Base-by-base conservation (phyloP, 2,888 invertebrate species). In the Lasioglossum marginatum region DNA sequence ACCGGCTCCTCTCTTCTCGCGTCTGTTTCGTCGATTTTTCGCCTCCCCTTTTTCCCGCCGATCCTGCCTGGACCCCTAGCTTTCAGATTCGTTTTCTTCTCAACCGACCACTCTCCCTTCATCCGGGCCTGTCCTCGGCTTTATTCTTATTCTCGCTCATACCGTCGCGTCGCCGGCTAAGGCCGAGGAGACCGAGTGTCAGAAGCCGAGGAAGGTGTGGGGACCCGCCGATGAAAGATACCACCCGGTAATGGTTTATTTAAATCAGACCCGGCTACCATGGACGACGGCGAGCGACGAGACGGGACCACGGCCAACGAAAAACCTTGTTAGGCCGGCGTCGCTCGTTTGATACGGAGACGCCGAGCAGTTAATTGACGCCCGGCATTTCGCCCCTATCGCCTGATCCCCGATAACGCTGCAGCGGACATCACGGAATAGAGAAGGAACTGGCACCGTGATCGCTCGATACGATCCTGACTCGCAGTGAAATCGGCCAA, bases 211-310 rank as follows among this genome's bases (percentile, higher is more conserved):
- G 87, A 88, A 93, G 92, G 92, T 92, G 92, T 91, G 92, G 92
- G 66, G 66, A 90, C 86, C 84, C 76, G 81, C 82, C 91, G 92
- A 93, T 92, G 92, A 87, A 87, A 92, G 92, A 92, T 92, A 93
- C 91, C 93, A 91, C 91, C 92, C 93, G 87, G 92, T 92, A 92
- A 92, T 92, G 92, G 92, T 92, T 92, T 92, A 92, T 92, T 92
- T 92, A 92, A 92, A 92, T 92, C 93, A 91, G 88, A 82, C 66
- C 77, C 66, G 83, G 82, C 85, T 84, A 87, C 84, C 83, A 82
- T 57, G 77, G 43, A 52, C 52, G 80, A 60, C 77, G 77, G 48
- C 60, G 79, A 63, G 72, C 77, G 73, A 73, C 60, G 68, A 10
- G 68, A 37, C 52, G 68, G 68, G 34, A 34, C 83, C 74, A 83